phyloP scores from a whole-genome alignment of 2,113 vertebrate genomes.

The Martes martes region DNA sequence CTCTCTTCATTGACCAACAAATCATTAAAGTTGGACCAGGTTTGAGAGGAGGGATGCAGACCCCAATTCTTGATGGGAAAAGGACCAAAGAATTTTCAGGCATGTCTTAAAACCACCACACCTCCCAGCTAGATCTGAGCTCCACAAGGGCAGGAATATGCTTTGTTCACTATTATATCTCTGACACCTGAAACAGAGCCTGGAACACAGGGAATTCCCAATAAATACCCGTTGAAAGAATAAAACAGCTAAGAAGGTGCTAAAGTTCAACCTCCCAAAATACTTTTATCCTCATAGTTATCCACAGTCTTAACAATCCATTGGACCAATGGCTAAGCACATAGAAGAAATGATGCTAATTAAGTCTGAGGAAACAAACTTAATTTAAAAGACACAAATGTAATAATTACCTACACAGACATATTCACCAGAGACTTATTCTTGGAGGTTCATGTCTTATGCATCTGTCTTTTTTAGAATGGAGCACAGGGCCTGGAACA shows the following conservation, averaged over 20 bases:
- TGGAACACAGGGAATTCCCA: neutral
- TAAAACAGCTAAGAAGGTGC: neutral
- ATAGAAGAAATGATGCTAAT: constrained; percentile 26
- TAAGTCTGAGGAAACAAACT: constrained; percentile 1
- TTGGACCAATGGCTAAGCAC: neutral
- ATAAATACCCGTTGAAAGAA: neutral
- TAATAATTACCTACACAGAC: neutral
- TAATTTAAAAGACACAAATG: constrained; percentile 46
- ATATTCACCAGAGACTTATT: neutral
- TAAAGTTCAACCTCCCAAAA: neutral
- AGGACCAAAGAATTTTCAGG: neutral
- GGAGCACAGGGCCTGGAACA: neutral
- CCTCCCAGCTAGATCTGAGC: neutral
- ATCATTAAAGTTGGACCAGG: neutral
- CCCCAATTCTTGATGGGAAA: neutral
- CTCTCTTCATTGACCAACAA: neutral
- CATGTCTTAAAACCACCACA: neutral
- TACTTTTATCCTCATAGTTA: neutral
- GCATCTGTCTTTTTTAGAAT: neutral
- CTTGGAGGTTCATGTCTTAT: neutral
- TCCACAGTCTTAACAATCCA: neutral
- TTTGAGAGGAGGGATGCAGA: neutral
- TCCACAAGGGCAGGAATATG: neutral
- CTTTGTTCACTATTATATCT: neutral
- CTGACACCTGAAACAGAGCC: neutral